A percentile compares a stretch with the other conserved stretches of the same genome.
Conservation (phyloP, 2,113 vertebrate genomes). For the Sinocyclocheilus rhinocerous region DNA sequence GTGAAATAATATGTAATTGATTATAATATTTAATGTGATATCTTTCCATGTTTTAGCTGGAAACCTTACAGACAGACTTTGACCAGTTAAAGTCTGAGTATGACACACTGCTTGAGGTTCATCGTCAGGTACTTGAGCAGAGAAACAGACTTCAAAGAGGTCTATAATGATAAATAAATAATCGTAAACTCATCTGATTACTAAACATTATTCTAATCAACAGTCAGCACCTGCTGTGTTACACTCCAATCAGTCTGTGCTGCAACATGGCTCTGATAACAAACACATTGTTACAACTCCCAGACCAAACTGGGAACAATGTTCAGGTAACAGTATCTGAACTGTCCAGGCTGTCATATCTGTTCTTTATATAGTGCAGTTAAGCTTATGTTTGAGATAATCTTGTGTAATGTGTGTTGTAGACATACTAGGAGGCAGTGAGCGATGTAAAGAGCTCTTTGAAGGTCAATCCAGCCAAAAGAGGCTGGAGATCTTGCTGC, state of each 20-base stretch:
- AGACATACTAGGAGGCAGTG: conserved; percentile 66
- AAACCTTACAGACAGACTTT: conserved; percentile 74
- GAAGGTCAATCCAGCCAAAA: conserved; percentile 73
- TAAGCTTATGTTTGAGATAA: not conserved
- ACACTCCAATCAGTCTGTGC: not conserved
- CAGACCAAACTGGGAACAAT: conserved; percentile 33
- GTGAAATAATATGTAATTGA: not conserved
- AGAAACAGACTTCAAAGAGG: conserved; percentile 62
- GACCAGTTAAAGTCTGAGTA: conserved; percentile 75
- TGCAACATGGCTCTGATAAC: conserved; percentile 15
- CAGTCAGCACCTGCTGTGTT: conserved; percentile 14
- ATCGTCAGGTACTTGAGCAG: conserved; percentile 67
- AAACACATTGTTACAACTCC: conserved; percentile 31
- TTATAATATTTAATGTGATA: not conserved
- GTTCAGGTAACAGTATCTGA: conserved; percentile 15
- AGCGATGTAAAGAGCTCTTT: conserved; percentile 67
- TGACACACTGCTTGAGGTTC: conserved; percentile 75
- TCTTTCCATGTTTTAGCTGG: conserved; percentile 67
- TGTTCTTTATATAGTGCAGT: not conserved
- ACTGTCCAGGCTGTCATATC: not conserved
- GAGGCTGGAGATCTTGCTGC: conserved; percentile 74
- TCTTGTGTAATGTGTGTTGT: conserved; percentile 23
- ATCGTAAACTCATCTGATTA: conserved; percentile 59
- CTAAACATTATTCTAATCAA: not conserved
- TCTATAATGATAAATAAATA: conserved; percentile 46